phyloP scores from a whole-genome alignment of 2,888 invertebrate species.

The Eupelmus urozonus region DNA sequence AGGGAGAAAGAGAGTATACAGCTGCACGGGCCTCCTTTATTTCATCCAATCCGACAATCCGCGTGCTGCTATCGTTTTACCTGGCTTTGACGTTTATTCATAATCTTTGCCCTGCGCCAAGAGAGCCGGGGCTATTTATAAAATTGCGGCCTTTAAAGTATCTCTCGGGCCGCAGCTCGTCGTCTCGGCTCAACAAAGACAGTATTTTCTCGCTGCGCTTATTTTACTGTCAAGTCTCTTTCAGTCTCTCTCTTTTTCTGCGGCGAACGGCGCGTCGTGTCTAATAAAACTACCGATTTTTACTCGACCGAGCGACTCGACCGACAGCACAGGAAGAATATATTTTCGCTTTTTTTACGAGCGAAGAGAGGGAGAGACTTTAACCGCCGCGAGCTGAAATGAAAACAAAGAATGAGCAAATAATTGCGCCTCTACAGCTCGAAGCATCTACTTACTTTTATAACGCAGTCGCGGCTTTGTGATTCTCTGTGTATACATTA shows the following conservation, averaged over 20 bases:
- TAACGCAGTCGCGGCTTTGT: constrained; percentile 2
- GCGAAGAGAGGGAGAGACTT: no score
- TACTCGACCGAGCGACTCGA: neutral
- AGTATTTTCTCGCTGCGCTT: constrained; percentile 15
- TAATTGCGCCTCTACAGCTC: constrained; percentile 5
- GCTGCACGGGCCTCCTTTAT: constrained; percentile 21
- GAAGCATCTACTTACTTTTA: neutral
- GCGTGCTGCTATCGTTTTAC: constrained; percentile 14
- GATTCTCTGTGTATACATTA: neutral
- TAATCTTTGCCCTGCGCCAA: constrained; percentile 13
- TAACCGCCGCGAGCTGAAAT: neutral
- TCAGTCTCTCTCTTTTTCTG: neutral
- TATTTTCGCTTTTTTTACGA: constrained; percentile 21
- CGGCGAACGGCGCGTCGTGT: neutral
- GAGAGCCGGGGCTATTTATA: constrained; percentile 35
- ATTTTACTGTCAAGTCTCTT: constrained; percentile 19
- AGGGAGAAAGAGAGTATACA: neutral
- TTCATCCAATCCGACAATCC: constrained; percentile 32
- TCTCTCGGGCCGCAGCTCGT: neutral
- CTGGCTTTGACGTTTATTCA: constrained; percentile 29
- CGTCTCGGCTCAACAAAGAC: constrained; percentile 16
- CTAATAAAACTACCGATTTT: no score
- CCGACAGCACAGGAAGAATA: neutral
- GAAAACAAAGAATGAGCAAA: constrained; percentile 4
- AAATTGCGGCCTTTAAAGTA: constrained; percentile 37